Base-by-base conservation (phyloP, 2,797 vertebrate species). In the Micropoecilia bifurca region DNA sequence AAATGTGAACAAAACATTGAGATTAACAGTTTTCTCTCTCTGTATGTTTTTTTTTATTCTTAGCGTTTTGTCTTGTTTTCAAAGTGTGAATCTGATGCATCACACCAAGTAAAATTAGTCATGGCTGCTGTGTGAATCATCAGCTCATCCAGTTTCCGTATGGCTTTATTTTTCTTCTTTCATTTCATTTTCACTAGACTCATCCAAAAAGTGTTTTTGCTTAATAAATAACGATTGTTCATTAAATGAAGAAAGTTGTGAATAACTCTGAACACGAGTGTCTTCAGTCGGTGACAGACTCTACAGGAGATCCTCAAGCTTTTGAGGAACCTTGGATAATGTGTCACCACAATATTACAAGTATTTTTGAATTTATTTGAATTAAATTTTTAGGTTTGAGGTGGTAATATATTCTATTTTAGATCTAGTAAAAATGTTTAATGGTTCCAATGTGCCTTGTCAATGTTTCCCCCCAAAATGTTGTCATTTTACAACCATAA, bases 161-260 rank as follows among this genome's bases (percentile, higher is more conserved):
- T 50, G 47, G 30, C 47, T 73, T 36, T 36, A 13, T 73, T 73
- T 73, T 68, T 41, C 61, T 39, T 73, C 13, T 73, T 73, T 53
- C 2, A 22, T 50, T 13, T 73, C 0, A 36, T 73, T 53, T 73
- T 20, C 22, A 46, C 25, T 28, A n/a, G 10, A 14, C 28, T 14
- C 12, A 28, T 16, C 43, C 43, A 71, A n/a, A n/a, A 45, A 46
- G 25, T 6, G 39, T 28, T 71, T 45, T 45, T 45, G 6, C 36
- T 25, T 25, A n/a, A 25, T 28, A 33, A 61, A 33, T 30, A 33
- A 61, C 5, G 6, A 61, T 18, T 61, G 13, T 61, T 16, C 1
- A 28, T 28, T 28, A 59, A 59, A 14, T 59, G 4, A 14, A 28
- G n/a, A 59, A 28, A 30, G 12, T 59, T 59, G 30, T 28, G 12